phyloP scores from a whole-genome alignment of 1,140 invertebrate species.

The Plodia interpunctella region DNA sequence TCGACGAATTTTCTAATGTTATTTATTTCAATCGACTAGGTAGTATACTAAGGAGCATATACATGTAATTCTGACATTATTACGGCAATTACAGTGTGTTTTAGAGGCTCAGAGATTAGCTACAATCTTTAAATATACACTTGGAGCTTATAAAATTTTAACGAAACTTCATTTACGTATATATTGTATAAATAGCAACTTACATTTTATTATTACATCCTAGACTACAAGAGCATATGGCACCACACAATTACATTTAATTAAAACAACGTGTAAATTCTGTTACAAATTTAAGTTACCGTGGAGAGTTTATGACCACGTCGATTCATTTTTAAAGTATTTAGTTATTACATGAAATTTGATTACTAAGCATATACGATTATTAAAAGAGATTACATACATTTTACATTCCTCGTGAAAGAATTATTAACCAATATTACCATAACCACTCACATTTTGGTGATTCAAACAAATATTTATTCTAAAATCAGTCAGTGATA shows the following conservation, averaged over 20 bases:
- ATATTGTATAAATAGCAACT: not conserved
- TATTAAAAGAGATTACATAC: not conserved
- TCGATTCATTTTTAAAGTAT: not conserved
- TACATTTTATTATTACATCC: not conserved
- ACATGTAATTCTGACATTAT: no score
- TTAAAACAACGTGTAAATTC: not conserved
- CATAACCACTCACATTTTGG: no score
- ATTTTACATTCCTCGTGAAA: not conserved
- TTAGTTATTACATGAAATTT: not conserved
- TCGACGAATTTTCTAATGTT: no score
- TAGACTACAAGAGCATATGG: not conserved
- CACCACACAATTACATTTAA: not conserved
- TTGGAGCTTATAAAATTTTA: no score
- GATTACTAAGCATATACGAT: not conserved
- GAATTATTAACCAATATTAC: not conserved
- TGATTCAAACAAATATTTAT: not conserved
- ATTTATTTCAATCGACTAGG: not conserved
- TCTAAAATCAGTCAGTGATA: slow-evolving; percentile 4
- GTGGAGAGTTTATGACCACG: no score
- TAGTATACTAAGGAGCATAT: no score
- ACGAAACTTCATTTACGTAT: not conserved
- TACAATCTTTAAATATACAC: no score
- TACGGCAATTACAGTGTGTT: no score
- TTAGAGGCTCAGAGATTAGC: no score
- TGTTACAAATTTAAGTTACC: not conserved